A percentile compares a stretch with the other conserved stretches of the same genome.
phyloP scores from a whole-genome alignment of 2,888 invertebrate genomes.

The Trachelus stipa region DNA sequence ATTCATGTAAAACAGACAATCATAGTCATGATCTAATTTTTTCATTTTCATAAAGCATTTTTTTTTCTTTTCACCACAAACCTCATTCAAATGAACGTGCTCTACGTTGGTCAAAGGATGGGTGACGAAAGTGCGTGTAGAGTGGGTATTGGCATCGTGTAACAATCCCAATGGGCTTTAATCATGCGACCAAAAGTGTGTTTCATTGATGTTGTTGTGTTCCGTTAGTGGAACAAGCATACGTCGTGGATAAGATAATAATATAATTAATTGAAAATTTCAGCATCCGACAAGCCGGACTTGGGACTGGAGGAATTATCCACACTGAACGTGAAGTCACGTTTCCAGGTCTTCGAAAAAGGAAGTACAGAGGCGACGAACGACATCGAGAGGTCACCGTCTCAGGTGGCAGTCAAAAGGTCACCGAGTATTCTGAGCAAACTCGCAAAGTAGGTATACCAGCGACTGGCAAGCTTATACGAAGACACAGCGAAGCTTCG shows the following conservation, averaged over 20 bases:
- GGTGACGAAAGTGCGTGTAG: not conserved
- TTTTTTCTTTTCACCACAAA: not conserved
- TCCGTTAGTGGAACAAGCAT: not conserved
- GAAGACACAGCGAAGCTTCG: not conserved
- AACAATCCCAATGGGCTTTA: not conserved
- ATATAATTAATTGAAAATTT: constrained; percentile 17
- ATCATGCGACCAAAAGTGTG: not conserved
- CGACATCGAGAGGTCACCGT: constrained; percentile 68
- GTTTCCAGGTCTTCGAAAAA: constrained; percentile 87
- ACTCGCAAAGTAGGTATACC: constrained; percentile 77
- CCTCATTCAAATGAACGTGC: too few species aligned
- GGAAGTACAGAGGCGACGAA: constrained; percentile 65
- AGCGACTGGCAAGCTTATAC: constrained; percentile 1
- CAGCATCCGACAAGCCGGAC: constrained; percentile 89
- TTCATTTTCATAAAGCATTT: not conserved
- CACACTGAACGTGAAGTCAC: constrained; percentile 83
- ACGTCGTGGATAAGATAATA: not conserved
- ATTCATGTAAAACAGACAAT: not conserved
- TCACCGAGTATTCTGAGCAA: constrained; percentile 84
- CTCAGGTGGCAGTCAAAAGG: constrained; percentile 72
- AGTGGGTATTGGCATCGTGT: not conserved
- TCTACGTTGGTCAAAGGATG: not conserved
- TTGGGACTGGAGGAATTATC: constrained; percentile 86
- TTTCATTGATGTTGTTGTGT: not conserved
- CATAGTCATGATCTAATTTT: not conserved